Evolutionary conservation across 2,797 vertebrate genomes (phyloP).

Genomic region (Amniataba percoides): DNA sequence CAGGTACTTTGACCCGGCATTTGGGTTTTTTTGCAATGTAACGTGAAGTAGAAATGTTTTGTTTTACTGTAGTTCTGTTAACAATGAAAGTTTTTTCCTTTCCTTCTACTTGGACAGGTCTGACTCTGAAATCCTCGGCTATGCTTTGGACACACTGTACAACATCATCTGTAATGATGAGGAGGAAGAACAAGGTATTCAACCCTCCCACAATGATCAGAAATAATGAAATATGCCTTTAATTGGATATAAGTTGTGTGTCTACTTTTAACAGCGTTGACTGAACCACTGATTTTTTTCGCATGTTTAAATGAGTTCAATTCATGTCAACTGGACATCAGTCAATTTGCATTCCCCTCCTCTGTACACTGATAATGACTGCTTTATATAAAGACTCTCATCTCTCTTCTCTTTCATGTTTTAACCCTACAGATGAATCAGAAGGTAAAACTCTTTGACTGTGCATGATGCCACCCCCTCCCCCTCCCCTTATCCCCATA

Average conservation of each 20-base stretch:
- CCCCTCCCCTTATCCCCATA: constrained; percentile 22
- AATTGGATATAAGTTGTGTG: not conserved
- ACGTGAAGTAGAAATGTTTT: not conserved
- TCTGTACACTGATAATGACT: constrained; percentile 53
- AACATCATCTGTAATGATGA: constrained; percentile 97
- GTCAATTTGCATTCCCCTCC: constrained; percentile 47
- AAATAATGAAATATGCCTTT: not conserved
- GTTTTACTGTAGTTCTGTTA: not conserved
- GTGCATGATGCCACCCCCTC: constrained; percentile 74
- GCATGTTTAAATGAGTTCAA: constrained; percentile 48
- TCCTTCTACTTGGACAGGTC: constrained; percentile 84
- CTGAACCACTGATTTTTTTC: constrained; percentile 34
- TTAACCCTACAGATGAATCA: constrained; percentile 94
- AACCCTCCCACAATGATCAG: not conserved
- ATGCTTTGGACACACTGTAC: constrained; percentile 97
- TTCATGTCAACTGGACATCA: constrained; percentile 28
- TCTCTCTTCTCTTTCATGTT: constrained; percentile 90
- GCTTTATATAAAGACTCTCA: constrained; percentile 72
- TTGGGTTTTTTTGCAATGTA: not conserved
- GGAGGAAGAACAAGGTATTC: constrained; percentile 95
- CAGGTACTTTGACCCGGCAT: constrained; percentile 82
- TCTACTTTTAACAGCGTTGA: constrained; percentile 3
- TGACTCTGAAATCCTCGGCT: constrained; percentile 99
- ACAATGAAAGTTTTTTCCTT: not conserved
- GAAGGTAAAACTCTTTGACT: constrained; percentile 94